Conservation (phyloP, 2,797 vertebrate genomes). For the Oreochromis mossambicus region DNA sequence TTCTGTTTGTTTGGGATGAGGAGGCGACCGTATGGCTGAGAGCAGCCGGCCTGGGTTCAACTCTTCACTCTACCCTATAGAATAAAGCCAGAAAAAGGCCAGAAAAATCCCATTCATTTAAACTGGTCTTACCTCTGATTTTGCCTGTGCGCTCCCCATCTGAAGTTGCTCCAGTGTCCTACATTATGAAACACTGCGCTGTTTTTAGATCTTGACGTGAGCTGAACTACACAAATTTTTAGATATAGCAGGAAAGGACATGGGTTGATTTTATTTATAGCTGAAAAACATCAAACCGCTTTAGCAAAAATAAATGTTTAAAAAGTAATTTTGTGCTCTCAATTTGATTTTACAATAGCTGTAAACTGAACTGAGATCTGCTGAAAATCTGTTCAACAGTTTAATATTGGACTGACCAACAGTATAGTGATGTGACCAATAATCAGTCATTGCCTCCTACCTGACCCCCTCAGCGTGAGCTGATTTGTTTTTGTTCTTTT, state of each 20-base stretch:
- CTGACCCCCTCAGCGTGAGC: not conserved
- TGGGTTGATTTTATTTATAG: accelerated
- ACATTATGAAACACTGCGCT: not conserved
- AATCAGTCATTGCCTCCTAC: not conserved
- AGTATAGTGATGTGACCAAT: not conserved
- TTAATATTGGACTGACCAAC: accelerated
- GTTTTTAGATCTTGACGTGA: not conserved
- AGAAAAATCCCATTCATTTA: not conserved
- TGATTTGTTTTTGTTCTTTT: not conserved
- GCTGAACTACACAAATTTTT: accelerated
- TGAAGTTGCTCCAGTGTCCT: not conserved
- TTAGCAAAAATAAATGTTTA: not conserved
- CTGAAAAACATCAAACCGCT: not conserved
- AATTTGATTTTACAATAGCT: accelerated
- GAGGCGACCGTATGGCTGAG: not conserved
- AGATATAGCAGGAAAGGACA: accelerated
- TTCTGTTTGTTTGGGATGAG: not conserved
- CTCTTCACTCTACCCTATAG: accelerated
- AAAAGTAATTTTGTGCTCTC: not conserved
- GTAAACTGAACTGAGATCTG: not conserved
- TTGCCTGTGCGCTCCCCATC: not conserved
- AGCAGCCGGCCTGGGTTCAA: not conserved
- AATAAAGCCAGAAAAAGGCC: not conserved
- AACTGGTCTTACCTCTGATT: not conserved
- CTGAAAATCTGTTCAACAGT: not conserved